Base-by-base conservation (phyloP, 2,113 vertebrate species). In the Petaurus breviceps region DNA sequence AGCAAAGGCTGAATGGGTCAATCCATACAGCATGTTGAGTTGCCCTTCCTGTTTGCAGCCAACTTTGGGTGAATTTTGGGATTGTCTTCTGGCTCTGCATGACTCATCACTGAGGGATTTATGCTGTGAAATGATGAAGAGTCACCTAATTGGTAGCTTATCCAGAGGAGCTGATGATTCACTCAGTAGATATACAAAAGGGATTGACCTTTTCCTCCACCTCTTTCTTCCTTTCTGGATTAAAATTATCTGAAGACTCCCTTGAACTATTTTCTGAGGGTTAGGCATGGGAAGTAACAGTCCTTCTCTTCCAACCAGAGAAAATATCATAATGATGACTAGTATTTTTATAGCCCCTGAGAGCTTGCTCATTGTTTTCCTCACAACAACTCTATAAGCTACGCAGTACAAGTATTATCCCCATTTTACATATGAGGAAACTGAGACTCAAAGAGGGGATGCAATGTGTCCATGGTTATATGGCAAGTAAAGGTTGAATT, bases 341-440 rank as follows among this genome's bases (percentile, higher is more conserved):
- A 31, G 19, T 22, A 84, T 43, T 84, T 77, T 84, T 84, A 84
- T 84, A 43, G 6, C 43, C n/a, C 19, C 68, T 90, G 19, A 53
- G 92, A 61, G 84, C 50, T 61, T 3, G 0, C 37, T 91, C 43
- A 93, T 89, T 47, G n/a, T 43, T 43, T 43, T 23, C 53, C 61
- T 89, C 5, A 47, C 3, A 19, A 55, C 9, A 77, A 54, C 24
- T 61, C 24, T 49, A 0, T 3, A 55, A 77, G 25, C 10, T 8
- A 9, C 28, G 6, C 7, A 68, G 11, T 92, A 31, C 49, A 12
- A 1, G 10, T 90, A 11, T 57, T 3, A 12, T 4, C 52, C 26
- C 90, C 52, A 9, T 89, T 91, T 91, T 84, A 54, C 90, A 94
- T 26, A 2, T 46, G 54, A 94, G 46, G 57, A 93, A 92, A 68